Evolutionary conservation across 37 sponge, comb jelly and placozoan genomes (phyloP), one percentile per base, ranked within the genome.

Genomic region (Crambe crambe): DNA sequence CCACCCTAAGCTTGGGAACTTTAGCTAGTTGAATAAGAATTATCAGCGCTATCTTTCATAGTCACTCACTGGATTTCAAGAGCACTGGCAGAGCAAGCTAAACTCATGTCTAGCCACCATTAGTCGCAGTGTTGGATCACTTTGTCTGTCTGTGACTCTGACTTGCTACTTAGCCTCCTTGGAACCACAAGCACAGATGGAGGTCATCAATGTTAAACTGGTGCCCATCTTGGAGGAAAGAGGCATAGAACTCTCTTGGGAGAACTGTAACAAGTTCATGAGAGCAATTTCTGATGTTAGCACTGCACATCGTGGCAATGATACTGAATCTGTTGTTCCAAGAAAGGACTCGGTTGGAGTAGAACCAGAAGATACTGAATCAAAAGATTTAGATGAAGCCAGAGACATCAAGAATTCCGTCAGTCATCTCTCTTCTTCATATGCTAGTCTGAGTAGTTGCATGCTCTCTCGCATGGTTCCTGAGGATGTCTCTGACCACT

Each of bases 141-240:
- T 84, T 61, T 69, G 83, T 31, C 74, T 92, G 18, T 18, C 72
- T 27, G 77, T 35, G 17, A 64, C 58, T n/a, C 25, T 76, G 37
- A 62, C 85, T 4, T 36, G 58, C 67, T 92, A 92, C 81, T 73
- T 92, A n/a, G 70, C 68, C 43, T 54, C 75, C 8, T 39, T 76
- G 26, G 60, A 84, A 18, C 85, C 76, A 18, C 71, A 87, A 57
- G 37, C 42, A 6, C 68, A 74, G 58, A 32, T 78, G 44, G 42
- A 47, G 20, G 34, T 66, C 26, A 26, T 89, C 60, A 61, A 70
- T 72, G 17, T 2, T n/a, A 79, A 82, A 34, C 42, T 83, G 18
- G 30, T 54, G 17, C 83, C 78, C 2, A 23, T 75, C 3, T 43
- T 88, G 44, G 22, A 21, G 15, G 89, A 89, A 54, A 78, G 78